Conservation (phyloP, 2,113 vertebrate genomes). For the Agelaius phoeniceus region DNA sequence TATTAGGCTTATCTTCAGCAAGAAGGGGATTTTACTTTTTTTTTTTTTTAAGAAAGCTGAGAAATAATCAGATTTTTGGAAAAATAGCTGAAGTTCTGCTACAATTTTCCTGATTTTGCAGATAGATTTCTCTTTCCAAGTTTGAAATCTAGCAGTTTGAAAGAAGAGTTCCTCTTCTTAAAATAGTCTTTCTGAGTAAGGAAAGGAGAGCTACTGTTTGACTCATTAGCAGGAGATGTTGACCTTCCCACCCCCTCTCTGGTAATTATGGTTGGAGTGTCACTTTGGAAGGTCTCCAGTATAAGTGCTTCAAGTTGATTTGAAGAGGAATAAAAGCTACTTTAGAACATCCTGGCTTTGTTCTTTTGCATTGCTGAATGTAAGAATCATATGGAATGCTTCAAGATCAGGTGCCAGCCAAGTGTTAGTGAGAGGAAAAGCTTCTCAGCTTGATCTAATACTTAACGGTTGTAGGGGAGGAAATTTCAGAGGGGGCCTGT, state of each 20-base stretch:
- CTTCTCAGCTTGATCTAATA: neutral
- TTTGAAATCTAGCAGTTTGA: neutral
- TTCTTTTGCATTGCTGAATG: neutral
- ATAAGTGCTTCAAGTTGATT: neutral
- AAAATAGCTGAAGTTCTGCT: neutral
- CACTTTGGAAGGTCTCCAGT: neutral
- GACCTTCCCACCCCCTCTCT: constrained; percentile 12
- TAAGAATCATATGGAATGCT: neutral
- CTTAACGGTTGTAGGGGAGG: neutral
- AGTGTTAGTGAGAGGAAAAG: neutral
- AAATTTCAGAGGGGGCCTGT: neutral
- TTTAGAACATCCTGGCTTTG: neutral
- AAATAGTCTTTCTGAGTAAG: constrained; percentile 20
- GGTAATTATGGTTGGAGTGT: neutral
- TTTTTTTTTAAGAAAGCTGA: neutral
- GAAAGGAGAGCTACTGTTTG: neutral
- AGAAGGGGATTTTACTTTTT: neutral
- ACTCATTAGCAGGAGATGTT: constrained; percentile 31
- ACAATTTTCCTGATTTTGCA: neutral
- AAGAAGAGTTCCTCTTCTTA: neutral
- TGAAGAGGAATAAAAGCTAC: neutral
- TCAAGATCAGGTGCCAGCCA: neutral
- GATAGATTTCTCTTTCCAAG: neutral
- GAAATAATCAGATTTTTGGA: neutral
- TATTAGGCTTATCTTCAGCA: neutral